phyloP scores from a whole-genome alignment of 1,140 invertebrate genomes.

The Lanistes nyassanus region DNA sequence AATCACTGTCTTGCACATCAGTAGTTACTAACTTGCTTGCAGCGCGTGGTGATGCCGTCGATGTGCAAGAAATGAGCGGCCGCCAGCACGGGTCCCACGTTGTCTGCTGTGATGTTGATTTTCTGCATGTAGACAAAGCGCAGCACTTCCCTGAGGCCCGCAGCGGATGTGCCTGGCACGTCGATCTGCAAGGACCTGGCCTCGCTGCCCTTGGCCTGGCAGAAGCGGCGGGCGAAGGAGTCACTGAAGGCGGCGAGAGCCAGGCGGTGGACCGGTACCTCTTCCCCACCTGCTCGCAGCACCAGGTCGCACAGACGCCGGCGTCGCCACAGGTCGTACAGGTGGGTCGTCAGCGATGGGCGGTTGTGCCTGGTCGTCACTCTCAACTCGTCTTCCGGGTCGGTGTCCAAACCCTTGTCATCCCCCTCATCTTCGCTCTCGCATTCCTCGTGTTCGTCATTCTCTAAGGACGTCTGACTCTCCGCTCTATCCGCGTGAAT shows the following conservation, averaged over 20 bases:
- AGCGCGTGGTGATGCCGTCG: background rate
- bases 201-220: background rate
- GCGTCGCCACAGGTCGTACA: conserved; percentile 14
- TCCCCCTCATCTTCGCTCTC: background rate
- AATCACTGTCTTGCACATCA: too few relatives aligned
- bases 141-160: conserved; percentile 13
- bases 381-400: too few relatives aligned
- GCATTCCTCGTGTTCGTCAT: background rate
- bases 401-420: background rate
- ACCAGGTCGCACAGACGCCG: conserved; percentile 17
- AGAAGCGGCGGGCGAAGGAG: conserved; percentile 14
- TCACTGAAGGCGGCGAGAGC: conserved; percentile 19
- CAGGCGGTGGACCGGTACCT: conserved; percentile 19
- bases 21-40: background rate
- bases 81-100: conserved; percentile 14
- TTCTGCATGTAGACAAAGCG: conserved; percentile 15
- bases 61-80: conserved; percentile 4
- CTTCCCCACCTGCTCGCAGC: conserved; percentile 3
- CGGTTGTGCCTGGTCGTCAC: background rate
- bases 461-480: background rate
- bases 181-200: background rate
- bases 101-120: conserved; percentile 13
- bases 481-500: background rate
- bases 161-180: conserved; percentile 1
- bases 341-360: background rate